Base-by-base conservation (phyloP, 2,888 invertebrate species). In the Geophilus truncorum region DNA sequence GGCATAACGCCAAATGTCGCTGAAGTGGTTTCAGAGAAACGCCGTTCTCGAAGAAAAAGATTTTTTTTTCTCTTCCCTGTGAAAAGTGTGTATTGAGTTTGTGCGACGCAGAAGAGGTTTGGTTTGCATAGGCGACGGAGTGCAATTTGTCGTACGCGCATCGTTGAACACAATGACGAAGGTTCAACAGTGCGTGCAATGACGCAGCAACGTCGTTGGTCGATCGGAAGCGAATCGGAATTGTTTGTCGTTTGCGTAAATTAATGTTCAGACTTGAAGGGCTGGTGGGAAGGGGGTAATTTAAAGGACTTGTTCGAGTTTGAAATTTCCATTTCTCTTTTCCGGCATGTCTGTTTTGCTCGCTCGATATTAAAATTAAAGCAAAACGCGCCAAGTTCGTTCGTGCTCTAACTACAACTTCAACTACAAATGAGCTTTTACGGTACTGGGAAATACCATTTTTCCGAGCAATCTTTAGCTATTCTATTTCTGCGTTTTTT, bases 101-200 rank as follows among this genome's bases (percentile, higher is more conserved):
- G 70, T 70, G 70, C 70, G 70, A 70, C 12, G 70, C 28, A 70
- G 70, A 28, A 28, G 28, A 70, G 70, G 70, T 70, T 70, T 70
- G 70, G 70, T 70, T 70, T 70, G 70, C 70, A 70, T 70, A 70
- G 70, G 70, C 70, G 70, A 70, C 70, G 70, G 70, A 70, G 70
- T 25, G 70, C 70, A 70, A 70, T 70, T 70, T 70, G 70, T 70
- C 70, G 70, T 70, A 28, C 28, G 25, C n/a, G 70, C 70, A 70
- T 70, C 70, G 70, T 70, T 70, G 70, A 70, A 28, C 70, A 70
- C 70, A 70, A 70, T 70, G 70, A 70, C 70, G 70, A 28, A 70
- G 25, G 28, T 70, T 70, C 70, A 70, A 70, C 70, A 70, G 70
- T 70, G 70, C 70, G 28, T 70, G 70, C 70, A 70, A 70, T 70